Evolutionary conservation across 23 tunicate species (phyloP), one percentile per base, ranked within the genome.

Genomic region (Corella eumyota): DNA sequence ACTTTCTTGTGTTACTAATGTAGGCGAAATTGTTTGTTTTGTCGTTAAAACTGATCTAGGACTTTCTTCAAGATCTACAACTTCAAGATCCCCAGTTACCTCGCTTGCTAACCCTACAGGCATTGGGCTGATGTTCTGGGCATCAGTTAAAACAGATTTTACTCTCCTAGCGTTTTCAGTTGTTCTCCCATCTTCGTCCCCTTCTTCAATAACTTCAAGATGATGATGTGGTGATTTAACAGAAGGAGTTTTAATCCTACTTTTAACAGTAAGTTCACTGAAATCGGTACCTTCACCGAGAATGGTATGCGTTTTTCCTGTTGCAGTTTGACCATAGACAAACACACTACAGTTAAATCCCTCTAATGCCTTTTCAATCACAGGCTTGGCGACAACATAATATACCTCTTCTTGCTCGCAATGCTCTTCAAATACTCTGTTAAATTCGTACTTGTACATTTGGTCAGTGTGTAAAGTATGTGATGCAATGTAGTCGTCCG

Each of bases 271-370:
- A 25, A 9, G 11, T 13, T 47, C 48, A 26, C 29, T 20, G 4
- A 32, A 22, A 1, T 32, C 61, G 46, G 37, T 45, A n/a, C 60
- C 69, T 56, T 77, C 85, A 1, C 94, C 94, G 5, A 76, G 25
- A 24, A 85, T 76, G 13, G 94, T 85, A 56, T 85, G 69, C 4
- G 94, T 85, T 50, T 85, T 85, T 44, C 94, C 94, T 0, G 94
- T 85, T 2, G 94, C 79, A 25, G 94, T 85, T 67, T 91, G 98
- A 1, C 98, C 98, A 47, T 91, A 91, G 4, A 81, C 91, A 58
- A 91, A 91, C 32, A 91, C 74, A 49, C 92, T 91, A 15, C 98
- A 92, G 50, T 91, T 91, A 62, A 51, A 91, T 13, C 98, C 98
- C 11, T 34, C 33, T 0, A 91, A 50, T 22, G 70, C 76, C 32